These are phyloP conservation scores for Tretioscincus oriximinensis DNA, from an alignment of 2,113 vertebrate species.

Conservation along the genomic window DNA sequence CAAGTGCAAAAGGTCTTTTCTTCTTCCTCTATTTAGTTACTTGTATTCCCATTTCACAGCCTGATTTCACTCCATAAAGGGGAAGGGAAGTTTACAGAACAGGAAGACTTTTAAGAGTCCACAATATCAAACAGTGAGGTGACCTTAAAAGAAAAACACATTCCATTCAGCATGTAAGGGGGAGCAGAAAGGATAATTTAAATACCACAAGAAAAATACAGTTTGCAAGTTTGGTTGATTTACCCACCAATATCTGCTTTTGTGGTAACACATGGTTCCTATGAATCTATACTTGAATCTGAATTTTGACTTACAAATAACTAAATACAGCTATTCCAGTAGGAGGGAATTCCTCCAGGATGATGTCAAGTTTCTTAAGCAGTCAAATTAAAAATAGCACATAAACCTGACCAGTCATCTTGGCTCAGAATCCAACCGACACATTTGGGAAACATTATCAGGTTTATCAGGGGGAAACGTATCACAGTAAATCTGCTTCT, in stretches of 20 bases:
- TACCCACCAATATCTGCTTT: constrained; percentile 65
- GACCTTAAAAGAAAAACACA: constrained; percentile 62
- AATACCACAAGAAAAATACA: constrained; percentile 46
- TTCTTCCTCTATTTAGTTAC: constrained; percentile 33
- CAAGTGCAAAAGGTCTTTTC: constrained; percentile 47
- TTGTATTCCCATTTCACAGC: constrained; percentile 45
- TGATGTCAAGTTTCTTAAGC: constrained; percentile 78
- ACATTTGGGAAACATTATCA: constrained; percentile 84
- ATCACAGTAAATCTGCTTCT: constrained; percentile 82
- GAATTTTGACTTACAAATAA: constrained; percentile 86
- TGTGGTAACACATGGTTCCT: constrained; percentile 82
- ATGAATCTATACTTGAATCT: constrained; percentile 82
- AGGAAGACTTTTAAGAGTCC: constrained; percentile 52
- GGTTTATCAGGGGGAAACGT: constrained; percentile 75
- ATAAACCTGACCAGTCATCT: constrained; percentile 62
- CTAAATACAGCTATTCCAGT: constrained; percentile 78
- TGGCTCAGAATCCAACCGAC: constrained; percentile 71
- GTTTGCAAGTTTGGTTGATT: constrained; percentile 63
- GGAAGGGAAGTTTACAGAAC: constrained; percentile 58
- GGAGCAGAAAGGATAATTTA: background rate
- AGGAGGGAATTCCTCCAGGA: constrained; percentile 76
- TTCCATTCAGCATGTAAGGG: constrained; percentile 52
- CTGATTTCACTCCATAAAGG: constrained; percentile 60
- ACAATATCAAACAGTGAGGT: constrained; percentile 61
- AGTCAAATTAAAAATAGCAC: constrained; percentile 81